Conservation (phyloP, 2,113 vertebrate genomes). For the Cyanoderma ruficeps region DNA sequence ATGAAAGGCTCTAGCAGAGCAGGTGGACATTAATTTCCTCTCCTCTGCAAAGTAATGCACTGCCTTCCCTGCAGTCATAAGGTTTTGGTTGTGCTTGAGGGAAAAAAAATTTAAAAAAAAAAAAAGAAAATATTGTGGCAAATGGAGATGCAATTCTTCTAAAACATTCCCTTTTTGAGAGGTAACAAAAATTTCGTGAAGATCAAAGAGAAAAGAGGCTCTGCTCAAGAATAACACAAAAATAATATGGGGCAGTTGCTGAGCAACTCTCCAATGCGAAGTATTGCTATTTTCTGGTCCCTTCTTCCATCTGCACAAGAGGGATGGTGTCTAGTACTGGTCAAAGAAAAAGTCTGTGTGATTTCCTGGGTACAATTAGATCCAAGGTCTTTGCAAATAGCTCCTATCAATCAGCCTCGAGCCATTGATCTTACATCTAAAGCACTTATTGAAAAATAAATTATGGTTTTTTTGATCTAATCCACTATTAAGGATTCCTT, state of each 20-base stretch:
- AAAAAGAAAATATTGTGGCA: not conserved
- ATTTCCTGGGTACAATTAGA: slow-evolving; percentile 28
- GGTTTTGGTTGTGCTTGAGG: not conserved
- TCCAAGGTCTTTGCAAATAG: slow-evolving; percentile 28
- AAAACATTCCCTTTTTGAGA: not conserved
- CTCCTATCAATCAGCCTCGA: not conserved
- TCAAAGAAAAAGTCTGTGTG: not conserved
- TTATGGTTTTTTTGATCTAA: slow-evolving; percentile 25
- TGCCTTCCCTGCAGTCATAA: not conserved
- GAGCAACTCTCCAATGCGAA: slow-evolving; percentile 32
- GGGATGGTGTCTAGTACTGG: not conserved
- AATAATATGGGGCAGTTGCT: slow-evolving; percentile 22
- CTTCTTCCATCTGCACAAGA: not conserved
- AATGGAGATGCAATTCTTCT: slow-evolving; percentile 34
- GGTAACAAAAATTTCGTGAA: not conserved
- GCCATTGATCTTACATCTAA: slow-evolving; percentile 64
- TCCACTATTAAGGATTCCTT: slow-evolving; percentile 16
- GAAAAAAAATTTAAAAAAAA: not conserved
- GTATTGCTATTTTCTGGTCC: not conserved
- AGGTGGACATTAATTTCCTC: not conserved
- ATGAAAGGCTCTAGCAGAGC: not conserved
- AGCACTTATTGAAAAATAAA: slow-evolving; percentile 43
- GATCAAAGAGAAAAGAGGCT: slow-evolving; percentile 57
- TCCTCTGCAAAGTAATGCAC: not conserved
- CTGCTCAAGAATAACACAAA: not conserved